A percentile compares a stretch with the other conserved stretches of the same genome.
phyloP scores from a whole-genome alignment of 1,140 invertebrate species.

The Bombyx mandarina region DNA sequence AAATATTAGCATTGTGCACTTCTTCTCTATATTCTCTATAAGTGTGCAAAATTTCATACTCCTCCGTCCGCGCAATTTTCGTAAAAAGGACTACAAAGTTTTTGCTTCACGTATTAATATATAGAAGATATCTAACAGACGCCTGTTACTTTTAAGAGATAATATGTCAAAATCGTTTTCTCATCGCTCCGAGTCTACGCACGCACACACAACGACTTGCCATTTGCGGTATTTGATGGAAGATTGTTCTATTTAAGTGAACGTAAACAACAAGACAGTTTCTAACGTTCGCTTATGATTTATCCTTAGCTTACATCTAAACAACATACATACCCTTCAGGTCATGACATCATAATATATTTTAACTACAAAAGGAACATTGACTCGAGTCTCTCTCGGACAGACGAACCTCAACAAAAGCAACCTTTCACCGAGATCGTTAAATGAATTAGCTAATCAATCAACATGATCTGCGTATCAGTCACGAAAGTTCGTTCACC shows the following conservation, averaged over 20 bases:
- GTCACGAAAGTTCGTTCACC: conserved; percentile 38
- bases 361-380: conserved; percentile 19
- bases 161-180: too few species aligned
- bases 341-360: conserved; percentile 19
- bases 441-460: conserved; percentile 33
- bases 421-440: conserved; percentile 17
- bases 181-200: conserved; percentile 12
- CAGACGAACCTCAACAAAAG: conserved; percentile 9
- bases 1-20: too few species aligned
- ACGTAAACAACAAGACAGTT: conserved; percentile 14
- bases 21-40: too few species aligned
- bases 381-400: conserved; percentile 10
- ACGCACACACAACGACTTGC: conserved; percentile 38
- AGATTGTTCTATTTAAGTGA: conserved; percentile 54
- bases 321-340: conserved; percentile 14
- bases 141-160: too few species aligned
- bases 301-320: conserved; percentile 29
- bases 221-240: conserved; percentile 52
- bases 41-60: too few species aligned
- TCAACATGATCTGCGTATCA: conserved; percentile 40
- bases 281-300: conserved; percentile 20
- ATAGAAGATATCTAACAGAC: too few species aligned
- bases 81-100: too few species aligned
- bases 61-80: too few species aligned
- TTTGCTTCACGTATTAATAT: too few species aligned